Percentiles rank a stretch among this genome's conserved stretches.
These are phyloP conservation scores for Drosophila rhopaloa DNA, from an alignment of 1,140 invertebrate species.

Conservation along the genomic window DNA sequence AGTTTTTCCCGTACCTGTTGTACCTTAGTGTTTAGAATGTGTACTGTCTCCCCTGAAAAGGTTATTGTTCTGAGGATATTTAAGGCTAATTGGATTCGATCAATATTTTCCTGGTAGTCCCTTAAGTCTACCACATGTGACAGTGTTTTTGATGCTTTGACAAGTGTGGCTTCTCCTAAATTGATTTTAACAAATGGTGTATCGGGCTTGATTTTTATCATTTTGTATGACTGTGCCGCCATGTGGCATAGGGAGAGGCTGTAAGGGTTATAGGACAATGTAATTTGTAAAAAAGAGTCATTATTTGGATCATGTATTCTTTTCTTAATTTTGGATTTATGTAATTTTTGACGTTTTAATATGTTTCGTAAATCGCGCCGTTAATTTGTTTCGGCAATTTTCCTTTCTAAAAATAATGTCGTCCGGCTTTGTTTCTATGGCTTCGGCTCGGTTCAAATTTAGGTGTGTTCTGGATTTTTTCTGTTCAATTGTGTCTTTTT, in stretches of 20 bases:
- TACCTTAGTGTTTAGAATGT: not conserved
- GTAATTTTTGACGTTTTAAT: no score
- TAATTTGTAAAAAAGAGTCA: not conserved
- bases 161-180: no score
- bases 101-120: not conserved
- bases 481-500: no score
- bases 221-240: no score
- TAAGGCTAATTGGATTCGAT: not conserved
- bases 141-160: no score
- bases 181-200: not conserved
- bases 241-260: not conserved
- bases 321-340: slow-evolving; percentile 3
- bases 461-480: not conserved
- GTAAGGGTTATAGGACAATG: slow-evolving; percentile 1
- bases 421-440: not conserved
- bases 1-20: no score
- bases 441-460: not conserved
- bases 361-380: not conserved
- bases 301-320: not conserved
- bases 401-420: not conserved
- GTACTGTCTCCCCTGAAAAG: not conserved
- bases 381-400: not conserved
- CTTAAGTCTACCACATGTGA: not conserved
- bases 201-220: no score
- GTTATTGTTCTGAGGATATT: not conserved